Conservation (phyloP, 2,113 vertebrate species). For the Vombatus ursinus region DNA sequence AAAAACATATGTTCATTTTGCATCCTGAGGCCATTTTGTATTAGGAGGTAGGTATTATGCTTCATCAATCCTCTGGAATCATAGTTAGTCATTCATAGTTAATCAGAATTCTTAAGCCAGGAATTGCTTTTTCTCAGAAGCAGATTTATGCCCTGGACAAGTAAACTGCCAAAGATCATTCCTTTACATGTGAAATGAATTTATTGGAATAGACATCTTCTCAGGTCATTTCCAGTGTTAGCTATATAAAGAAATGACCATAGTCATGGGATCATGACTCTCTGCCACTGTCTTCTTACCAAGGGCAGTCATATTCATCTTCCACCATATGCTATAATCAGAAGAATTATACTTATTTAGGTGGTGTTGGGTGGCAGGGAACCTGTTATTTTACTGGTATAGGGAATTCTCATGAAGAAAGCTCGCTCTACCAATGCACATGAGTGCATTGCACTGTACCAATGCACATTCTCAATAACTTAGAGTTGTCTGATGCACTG, state of each 20-base stretch:
- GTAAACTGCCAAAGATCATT: neutral
- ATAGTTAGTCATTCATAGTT: neutral
- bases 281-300: neutral
- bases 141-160: neutral
- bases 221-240: neutral
- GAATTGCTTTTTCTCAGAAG: neutral
- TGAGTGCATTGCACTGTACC: too few species aligned
- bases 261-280: neutral
- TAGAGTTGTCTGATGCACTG: neutral
- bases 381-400: neutral
- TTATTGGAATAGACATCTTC: neutral
- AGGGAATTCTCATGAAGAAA: neutral
- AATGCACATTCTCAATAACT: neutral
- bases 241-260: neutral
- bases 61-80: neutral
- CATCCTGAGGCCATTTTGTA: neutral
- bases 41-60: neutral
- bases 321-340: neutral
- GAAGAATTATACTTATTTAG: neutral
- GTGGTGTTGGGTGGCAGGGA: neutral
- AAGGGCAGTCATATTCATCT: neutral
- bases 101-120: neutral
- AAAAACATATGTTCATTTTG: neutral
- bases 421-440: neutral
- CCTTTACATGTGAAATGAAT: neutral